Evolutionary conservation across 2,797 vertebrate genomes (phyloP), one percentile per base, ranked within the genome.

Genomic region (Melanotaenia nigrans): DNA sequence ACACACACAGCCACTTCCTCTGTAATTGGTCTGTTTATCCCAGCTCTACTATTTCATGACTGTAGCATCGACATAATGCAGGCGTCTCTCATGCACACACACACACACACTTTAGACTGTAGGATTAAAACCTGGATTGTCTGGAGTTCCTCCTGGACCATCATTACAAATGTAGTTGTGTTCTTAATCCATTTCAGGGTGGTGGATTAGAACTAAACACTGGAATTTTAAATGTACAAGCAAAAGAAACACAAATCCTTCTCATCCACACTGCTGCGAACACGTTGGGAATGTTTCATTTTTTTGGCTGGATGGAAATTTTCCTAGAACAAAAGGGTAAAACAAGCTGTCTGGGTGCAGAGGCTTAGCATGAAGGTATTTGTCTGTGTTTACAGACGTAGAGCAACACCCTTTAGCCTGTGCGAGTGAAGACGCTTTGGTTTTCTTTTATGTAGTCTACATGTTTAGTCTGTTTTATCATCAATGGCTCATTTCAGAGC

Each of bases 11-110:
- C 77, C 77, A 84, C 88, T 88, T 90, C 72, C 88, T 88, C 85
- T 90, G 77, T 93, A 89, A 92, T 93, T 89, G 81, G 56, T 65
- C 65, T 83, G 82, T 87, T 93, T 92, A 88, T 86, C 72, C 77
- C 73, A 61, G 69, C 79, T 86, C 64, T 79, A 71, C 78, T 73
- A 55, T 89, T 91, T 83, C 75, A 84, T 71, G 83, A 69, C 71
- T 80, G 59, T 67, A 84, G 79, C 78, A 86, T 78, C 57, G 69
- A 89, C 84, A 69, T 67, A 74, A 79, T 67, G 62, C 77, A 79
- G 75, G 81, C 79, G 62, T 83, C 68, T 63, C 75, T 55, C 33
- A 5, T 25, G 10, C 30, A 25, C 60, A 13, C 22, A 83, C 76
- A 82, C 74, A 78, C 83, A 63, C 30, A 28, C 35, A 77, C 64